Evolutionary conservation across 2,113 vertebrate genomes (phyloP).

Genomic region (Rhegmatorhina hoffmannsi): DNA sequence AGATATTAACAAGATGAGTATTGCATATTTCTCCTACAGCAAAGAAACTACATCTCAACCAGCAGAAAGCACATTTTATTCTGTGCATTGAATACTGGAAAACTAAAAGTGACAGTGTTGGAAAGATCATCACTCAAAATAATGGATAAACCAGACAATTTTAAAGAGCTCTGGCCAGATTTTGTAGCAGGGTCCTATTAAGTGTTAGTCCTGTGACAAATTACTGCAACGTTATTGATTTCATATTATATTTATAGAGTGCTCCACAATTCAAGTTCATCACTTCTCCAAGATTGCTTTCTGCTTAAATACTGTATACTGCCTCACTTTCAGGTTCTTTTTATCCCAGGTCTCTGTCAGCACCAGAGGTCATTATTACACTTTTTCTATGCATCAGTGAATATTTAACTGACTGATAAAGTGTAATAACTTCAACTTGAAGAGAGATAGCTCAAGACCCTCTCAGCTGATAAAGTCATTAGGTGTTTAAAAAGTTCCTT

Average conservation of each 20-base stretch:
- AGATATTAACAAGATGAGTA: neutral
- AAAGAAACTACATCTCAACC: constrained; percentile 32
- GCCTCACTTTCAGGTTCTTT: neutral
- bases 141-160: neutral
- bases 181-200: neutral
- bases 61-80: constrained; percentile 3
- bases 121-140: neutral
- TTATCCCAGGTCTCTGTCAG: neutral
- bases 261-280: neutral
- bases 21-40: neutral
- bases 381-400: neutral
- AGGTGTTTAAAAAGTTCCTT: neutral
- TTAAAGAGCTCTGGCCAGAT: neutral
- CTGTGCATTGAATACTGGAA: neutral
- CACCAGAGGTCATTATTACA: neutral
- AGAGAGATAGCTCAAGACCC: neutral
- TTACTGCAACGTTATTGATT: neutral
- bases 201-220: neutral
- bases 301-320: neutral
- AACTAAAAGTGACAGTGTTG: neutral
- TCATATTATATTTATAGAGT: neutral
- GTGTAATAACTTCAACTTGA: neutral
- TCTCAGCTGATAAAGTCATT: neutral
- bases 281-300: neutral
- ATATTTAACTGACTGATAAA: neutral